Conservation (phyloP, 2,797 vertebrate species). For the Paramormyrops hopkinsi region DNA sequence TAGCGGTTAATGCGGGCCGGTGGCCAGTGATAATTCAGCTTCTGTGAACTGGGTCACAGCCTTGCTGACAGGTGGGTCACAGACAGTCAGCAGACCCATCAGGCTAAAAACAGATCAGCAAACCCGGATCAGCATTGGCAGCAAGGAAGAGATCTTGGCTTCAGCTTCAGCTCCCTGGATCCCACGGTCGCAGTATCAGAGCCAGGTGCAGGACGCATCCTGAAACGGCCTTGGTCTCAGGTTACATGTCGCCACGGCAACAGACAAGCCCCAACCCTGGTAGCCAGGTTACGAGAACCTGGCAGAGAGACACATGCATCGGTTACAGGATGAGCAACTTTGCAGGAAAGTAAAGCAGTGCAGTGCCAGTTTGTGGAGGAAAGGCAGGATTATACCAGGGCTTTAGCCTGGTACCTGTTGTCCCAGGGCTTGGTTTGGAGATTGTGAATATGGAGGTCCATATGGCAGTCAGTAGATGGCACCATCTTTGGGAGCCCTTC, state of each 20-base stretch:
- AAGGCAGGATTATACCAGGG: not conserved
- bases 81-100: not conserved
- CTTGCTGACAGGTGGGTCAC: not conserved
- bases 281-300: not conserved
- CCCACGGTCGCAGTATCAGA: not conserved
- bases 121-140: not conserved
- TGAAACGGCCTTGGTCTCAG: conserved; percentile 15
- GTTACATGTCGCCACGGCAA: conserved; percentile 29
- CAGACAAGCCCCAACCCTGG: conserved; percentile 35
- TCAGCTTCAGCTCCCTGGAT: not conserved
- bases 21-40: conserved; percentile 17
- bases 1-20: not conserved
- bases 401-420: not conserved
- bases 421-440: conserved; percentile 14
- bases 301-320: not conserved
- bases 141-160: conserved; percentile 23
- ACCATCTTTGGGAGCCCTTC: not conserved
- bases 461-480: not conserved
- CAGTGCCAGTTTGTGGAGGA: not conserved
- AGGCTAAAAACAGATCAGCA: not conserved
- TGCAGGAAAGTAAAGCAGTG: not conserved
- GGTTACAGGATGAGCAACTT: not conserved
- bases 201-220: not conserved
- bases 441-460: not conserved
- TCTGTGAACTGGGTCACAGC: conserved; percentile 9